These are phyloP conservation scores for Halictus quadricinctus DNA, from an alignment of 2,888 invertebrate species.

Conservation along the genomic window DNA sequence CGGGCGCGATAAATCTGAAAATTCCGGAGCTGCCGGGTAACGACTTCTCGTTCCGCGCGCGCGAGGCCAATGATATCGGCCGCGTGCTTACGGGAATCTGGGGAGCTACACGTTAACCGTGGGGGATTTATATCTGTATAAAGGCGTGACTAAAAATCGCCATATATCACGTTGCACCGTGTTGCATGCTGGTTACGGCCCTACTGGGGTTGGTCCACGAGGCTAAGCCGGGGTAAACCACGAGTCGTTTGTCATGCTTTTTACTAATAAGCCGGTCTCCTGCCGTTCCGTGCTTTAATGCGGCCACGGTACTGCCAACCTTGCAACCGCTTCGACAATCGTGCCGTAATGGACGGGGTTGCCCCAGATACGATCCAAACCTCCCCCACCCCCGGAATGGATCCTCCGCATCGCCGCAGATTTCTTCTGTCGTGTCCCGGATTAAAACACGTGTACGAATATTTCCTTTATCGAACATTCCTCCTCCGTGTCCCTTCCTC, in stretches of 20 bases:
- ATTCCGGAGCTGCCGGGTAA: slow-evolving; percentile 22
- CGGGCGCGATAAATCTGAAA: slow-evolving; percentile 40
- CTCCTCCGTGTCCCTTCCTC: not conserved
- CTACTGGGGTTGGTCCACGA: slow-evolving; percentile 73
- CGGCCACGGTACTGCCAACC: slow-evolving; percentile 60
- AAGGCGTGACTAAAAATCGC: slow-evolving; percentile 79
- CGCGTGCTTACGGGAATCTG: slow-evolving; percentile 67
- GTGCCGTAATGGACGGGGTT: slow-evolving; percentile 14
- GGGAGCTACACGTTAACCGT: slow-evolving; percentile 73
- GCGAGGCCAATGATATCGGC: slow-evolving; percentile 40
- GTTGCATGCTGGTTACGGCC: slow-evolving; percentile 74
- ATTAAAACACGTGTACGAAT: slow-evolving; percentile 3
- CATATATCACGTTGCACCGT: slow-evolving; percentile 75
- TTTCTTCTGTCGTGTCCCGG: not conserved
- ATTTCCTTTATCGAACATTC: not conserved
- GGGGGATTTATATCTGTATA: slow-evolving; percentile 77
- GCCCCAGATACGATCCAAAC: not conserved
- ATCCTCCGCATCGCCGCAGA: not conserved
- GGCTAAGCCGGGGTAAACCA: slow-evolving; percentile 76
- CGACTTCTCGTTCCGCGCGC: slow-evolving; percentile 30
- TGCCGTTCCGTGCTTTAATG: slow-evolving; percentile 69
- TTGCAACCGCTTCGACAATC: slow-evolving; percentile 55
- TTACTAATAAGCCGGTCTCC: slow-evolving; percentile 76
- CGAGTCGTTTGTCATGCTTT: slow-evolving; percentile 79
- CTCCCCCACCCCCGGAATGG: not conserved